A percentile compares a stretch with the other conserved stretches of the same genome.
These are phyloP conservation scores for Dasypogon diadema DNA, from an alignment of 2,888 invertebrate genomes.

Conservation along the genomic window DNA sequence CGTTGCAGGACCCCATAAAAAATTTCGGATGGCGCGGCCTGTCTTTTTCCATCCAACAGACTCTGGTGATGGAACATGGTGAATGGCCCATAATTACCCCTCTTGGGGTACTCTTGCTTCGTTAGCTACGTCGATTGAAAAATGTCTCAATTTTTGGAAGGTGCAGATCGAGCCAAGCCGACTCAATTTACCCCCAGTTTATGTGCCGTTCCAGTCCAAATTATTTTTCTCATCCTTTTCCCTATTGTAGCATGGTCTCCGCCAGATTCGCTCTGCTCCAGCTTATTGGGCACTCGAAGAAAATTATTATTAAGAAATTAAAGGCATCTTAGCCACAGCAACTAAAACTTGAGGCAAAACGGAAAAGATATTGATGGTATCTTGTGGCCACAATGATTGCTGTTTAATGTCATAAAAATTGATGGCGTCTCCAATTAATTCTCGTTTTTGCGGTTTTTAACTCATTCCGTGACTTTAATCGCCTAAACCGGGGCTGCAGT, in stretches of 20 bases:
- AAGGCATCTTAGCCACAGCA: neutral
- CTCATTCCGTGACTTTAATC: constrained; percentile 7
- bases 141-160: constrained; percentile 55
- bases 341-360: neutral
- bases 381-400: constrained; percentile 38
- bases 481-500: neutral
- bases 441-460: constrained; percentile 48
- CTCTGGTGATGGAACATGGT: constrained; percentile 24
- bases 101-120: constrained; percentile 51
- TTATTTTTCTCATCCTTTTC: constrained; percentile 36
- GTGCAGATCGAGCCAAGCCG: neutral
- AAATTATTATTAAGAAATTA: constrained; percentile 37
- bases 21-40: constrained; percentile 12
- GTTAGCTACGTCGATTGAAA: constrained; percentile 52
- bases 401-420: constrained; percentile 52
- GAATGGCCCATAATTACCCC: constrained; percentile 52
- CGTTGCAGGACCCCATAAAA: neutral
- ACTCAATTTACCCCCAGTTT: constrained; percentile 10
- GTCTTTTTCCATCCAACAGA: neutral
- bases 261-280: neutral
- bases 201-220: constrained; percentile 29
- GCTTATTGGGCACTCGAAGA: neutral
- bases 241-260: too few relatives aligned
- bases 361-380: constrained; percentile 40
- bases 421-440: constrained; percentile 54